Evolutionary conservation across 2,888 invertebrate genomes (phyloP).

Genomic region (Epinotia nisella): DNA sequence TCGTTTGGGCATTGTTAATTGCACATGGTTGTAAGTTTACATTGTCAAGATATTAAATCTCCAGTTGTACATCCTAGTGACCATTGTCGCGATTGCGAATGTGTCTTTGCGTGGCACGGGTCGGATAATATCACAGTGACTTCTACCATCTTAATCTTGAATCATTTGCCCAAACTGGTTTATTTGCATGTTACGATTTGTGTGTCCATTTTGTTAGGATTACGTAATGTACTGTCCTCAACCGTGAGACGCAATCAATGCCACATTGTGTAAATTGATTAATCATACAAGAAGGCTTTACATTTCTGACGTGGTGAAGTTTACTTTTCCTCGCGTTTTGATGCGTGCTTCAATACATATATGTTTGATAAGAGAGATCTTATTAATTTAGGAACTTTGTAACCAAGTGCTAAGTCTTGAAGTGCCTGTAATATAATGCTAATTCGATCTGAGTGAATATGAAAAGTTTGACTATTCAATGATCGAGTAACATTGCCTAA

Average conservation of each 20-base stretch:
- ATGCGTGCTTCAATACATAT: slow-evolving; percentile 9
- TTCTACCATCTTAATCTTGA: slow-evolving; percentile 24
- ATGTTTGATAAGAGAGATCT: slow-evolving; percentile 33
- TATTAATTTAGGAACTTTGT: slow-evolving; percentile 26
- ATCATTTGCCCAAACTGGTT: slow-evolving; percentile 38
- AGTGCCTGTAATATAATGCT: background rate
- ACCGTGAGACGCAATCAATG: slow-evolving; percentile 42
- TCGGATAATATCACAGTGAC: slow-evolving; percentile 16
- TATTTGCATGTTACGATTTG: slow-evolving; percentile 40
- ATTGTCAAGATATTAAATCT: too few species aligned
- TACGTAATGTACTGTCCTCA: slow-evolving; percentile 42
- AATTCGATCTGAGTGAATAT: slow-evolving; percentile 23
- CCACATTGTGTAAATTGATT: slow-evolving; percentile 34
- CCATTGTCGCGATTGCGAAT: background rate
- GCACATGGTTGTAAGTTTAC: too few species aligned
- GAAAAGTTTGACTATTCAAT: slow-evolving; percentile 1
- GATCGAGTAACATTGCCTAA: background rate
- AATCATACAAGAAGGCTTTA: slow-evolving; percentile 35
- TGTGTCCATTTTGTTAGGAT: slow-evolving; percentile 32
- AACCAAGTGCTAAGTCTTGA: slow-evolving; percentile 8
- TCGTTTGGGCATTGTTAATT: too few species aligned
- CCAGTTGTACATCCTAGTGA: too few species aligned
- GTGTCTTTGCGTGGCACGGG: background rate
- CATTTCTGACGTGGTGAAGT: slow-evolving; percentile 15
- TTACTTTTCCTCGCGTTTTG: slow-evolving; percentile 22